Evolutionary conservation across 2,888 invertebrate genomes (phyloP).

Genomic region (Alloscopus bannaensis): DNA sequence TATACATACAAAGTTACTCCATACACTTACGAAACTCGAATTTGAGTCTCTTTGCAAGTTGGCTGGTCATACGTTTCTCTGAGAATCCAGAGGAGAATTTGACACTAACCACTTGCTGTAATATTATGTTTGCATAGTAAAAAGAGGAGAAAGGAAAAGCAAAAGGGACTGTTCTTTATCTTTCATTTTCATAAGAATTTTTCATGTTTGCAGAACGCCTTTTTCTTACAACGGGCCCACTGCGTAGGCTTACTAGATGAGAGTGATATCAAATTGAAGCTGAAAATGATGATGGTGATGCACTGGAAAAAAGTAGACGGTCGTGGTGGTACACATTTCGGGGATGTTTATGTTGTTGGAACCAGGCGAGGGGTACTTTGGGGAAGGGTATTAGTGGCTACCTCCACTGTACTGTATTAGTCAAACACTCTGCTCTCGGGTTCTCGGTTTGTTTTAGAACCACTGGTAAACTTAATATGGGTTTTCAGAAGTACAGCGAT

Average conservation of each 20-base stretch:
- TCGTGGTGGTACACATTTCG: conserved; percentile 8
- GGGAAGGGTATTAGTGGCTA: conserved; percentile 57
- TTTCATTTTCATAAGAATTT: conserved; percentile 57
- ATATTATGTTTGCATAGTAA: no score
- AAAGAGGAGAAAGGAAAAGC: no score
- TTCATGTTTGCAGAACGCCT: conserved; percentile 34
- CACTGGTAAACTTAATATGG: conserved; percentile 50
- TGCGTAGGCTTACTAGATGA: conserved; percentile 49
- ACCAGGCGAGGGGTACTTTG: conserved; percentile 56
- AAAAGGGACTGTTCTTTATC: conserved; percentile 51
- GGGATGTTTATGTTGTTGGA: conserved; percentile 55
- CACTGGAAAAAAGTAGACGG: conserved; percentile 18
- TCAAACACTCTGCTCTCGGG: background rate
- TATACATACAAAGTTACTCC: background rate
- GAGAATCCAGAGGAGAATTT: conserved; percentile 30
- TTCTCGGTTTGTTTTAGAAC: conserved; percentile 39
- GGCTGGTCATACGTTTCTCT: conserved; percentile 45
- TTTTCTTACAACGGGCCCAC: no score
- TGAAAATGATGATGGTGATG: conserved; percentile 46
- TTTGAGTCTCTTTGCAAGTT: background rate
- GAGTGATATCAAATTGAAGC: conserved; percentile 48
- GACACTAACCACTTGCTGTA: conserved; percentile 29
- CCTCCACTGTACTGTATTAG: conserved; percentile 15
- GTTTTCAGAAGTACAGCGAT: no score
- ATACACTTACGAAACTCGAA: background rate